Conservation (phyloP, 2,797 vertebrate genomes). For the Esox lucius region DNA sequence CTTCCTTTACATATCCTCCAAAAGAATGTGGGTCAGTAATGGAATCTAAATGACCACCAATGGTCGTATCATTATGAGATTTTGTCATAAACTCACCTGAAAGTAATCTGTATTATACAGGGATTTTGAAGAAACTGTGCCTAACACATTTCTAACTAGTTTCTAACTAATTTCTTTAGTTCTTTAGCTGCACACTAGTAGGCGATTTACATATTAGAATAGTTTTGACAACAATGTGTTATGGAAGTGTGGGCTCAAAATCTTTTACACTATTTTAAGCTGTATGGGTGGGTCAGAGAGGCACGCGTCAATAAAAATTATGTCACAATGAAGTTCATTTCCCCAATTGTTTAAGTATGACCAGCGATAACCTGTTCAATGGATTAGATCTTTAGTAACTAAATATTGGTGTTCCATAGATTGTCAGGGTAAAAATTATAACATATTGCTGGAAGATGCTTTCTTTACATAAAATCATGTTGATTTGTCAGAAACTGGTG, state of each 20-base stretch:
- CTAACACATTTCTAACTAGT: no score
- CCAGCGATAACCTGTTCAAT: neutral
- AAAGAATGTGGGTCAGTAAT: neutral
- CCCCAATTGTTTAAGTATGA: neutral
- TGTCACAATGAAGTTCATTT: no score
- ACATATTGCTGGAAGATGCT: neutral
- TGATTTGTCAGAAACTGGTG: neutral
- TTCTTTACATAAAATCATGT: neutral
- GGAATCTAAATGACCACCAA: neutral
- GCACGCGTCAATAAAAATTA: no score
- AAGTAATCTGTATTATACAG: neutral
- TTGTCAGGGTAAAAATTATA: neutral
- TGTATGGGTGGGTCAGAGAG: no score
- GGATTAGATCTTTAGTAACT: neutral
- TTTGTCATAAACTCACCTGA: neutral
- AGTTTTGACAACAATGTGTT: no score
- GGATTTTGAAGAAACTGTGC: no score
- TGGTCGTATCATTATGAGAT: neutral
- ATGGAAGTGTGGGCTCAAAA: no score
- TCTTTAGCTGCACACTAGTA: no score
- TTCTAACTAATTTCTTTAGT: no score
- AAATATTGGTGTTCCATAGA: neutral
- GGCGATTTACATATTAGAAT: no score
- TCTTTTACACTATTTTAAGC: no score
- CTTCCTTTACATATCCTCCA: neutral